Base-by-base conservation (phyloP, 2,797 vertebrate species). In the Arrhamphus sclerolepis region DNA sequence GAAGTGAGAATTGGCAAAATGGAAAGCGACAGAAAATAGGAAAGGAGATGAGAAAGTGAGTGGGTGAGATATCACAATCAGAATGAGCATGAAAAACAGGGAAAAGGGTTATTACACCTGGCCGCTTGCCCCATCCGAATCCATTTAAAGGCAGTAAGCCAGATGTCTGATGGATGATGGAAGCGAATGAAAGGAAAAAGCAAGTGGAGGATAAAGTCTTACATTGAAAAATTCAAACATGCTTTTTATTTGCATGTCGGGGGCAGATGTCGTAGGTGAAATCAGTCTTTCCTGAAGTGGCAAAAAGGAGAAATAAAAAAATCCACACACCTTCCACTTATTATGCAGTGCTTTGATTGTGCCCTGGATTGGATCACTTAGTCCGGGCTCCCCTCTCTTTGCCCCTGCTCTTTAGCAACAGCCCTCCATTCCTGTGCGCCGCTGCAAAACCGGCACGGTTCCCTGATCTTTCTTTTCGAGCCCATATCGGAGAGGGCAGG, bases 21-120 rank as follows among this genome's bases (percentile, higher is more conserved):
- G 54, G 51, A 63, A 77, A 75, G 13, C 0, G 1, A 34, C 21
- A 41, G 52, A 65, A 77, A 75, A 71, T 62, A 17, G 34, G 39
- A 44, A 62, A 46, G 39, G 50, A 54, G 52, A 70, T 72, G 54
- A 54, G 49, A 54, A 67, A 40, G 39, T 19, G 38, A 39, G 46
- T 18, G 53, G 60, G 24, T 10, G 2, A 56, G 62, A 66, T 46
- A 42, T 51, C 49, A 66, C 52, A 70, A 72, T 60, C 46, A 47
- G 38, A 43, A 56, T 42, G 59, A 70, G 58, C 22, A 19, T 42
- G 39, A 51, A 50, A 66, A 71, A 66, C 8, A 10, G 9, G 19
- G 14, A 58, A 49, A 60, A 19, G 42, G 67, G 72, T 72, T 78
- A 72, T 78, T 55, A 46, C 62, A 57, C 68, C 46, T 65, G 62